phyloP scores from a whole-genome alignment of 2,113 vertebrate species.

The Alosa alosa region DNA sequence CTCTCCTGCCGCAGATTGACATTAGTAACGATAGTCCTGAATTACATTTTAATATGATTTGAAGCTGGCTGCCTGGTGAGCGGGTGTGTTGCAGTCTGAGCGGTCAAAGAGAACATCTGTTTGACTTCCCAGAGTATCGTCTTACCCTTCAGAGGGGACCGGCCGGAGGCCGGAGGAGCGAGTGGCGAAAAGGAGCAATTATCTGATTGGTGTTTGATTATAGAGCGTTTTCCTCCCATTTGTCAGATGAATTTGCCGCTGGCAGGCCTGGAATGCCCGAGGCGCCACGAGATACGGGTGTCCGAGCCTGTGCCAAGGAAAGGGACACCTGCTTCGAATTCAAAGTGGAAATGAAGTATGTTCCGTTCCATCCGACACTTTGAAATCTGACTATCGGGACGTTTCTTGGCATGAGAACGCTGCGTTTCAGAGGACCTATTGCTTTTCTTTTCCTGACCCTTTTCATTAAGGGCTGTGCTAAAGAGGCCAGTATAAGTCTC shows the following conservation, averaged over 20 bases:
- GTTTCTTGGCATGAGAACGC: constrained; percentile 27
- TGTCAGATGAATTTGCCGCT: constrained; percentile 64
- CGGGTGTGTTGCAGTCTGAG: constrained; percentile 35
- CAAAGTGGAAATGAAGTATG: constrained; percentile 30
- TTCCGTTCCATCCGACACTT: background rate
- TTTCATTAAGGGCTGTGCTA: background rate
- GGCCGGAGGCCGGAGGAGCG: constrained; percentile 65
- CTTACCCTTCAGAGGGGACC: constrained; percentile 63
- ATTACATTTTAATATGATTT: constrained; percentile 61
- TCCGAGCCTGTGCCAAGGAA: background rate
- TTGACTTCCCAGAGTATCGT: constrained; percentile 70
- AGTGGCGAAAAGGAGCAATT: constrained; percentile 71
- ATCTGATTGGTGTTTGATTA: constrained; percentile 76
- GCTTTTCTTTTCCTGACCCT: constrained; percentile 20
- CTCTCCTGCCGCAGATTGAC: constrained; percentile 28
- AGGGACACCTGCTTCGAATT: constrained; percentile 30
- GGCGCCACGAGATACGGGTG: constrained; percentile 22
- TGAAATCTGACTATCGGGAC: background rate
- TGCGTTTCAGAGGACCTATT: background rate
- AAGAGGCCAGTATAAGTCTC: constrained; percentile 1
- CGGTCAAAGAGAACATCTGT: constrained; percentile 65
- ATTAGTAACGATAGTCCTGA: constrained; percentile 34
- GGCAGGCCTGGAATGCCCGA: constrained; percentile 58
- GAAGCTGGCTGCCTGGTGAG: background rate
- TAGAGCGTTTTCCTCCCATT: constrained; percentile 59